Percentiles rank a stretch among this genome's conserved stretches.
These are phyloP conservation scores for Neosilurus mollespiculum DNA, from an alignment of 2,797 vertebrate species.

Conservation along the genomic window DNA sequence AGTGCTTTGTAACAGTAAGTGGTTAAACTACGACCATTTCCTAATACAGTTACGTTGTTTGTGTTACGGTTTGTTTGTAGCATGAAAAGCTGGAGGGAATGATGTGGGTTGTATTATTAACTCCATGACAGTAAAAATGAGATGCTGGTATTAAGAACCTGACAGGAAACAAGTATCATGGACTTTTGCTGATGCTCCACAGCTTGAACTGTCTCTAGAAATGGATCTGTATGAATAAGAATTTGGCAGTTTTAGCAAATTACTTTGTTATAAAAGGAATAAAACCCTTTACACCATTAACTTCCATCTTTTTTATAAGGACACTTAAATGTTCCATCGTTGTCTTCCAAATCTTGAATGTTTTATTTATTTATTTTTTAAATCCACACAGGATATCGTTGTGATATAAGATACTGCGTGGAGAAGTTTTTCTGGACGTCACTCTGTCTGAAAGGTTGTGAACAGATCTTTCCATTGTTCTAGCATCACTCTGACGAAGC, in stretches of 20 bases:
- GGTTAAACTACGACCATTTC: neutral
- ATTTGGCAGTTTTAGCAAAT: neutral
- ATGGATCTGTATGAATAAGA: neutral
- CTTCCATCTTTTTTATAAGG: neutral
- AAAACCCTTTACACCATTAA: neutral
- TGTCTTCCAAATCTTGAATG: neutral
- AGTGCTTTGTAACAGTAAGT: neutral
- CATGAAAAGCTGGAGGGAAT: neutral
- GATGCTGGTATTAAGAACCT: too few species aligned
- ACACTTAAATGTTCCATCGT: neutral
- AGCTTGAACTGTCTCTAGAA: neutral
- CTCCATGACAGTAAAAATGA: neutral
- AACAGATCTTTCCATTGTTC: constrained; percentile 19
- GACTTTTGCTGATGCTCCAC: neutral
- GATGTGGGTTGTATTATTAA: neutral
- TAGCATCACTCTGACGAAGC: neutral
- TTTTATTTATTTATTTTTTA: neutral
- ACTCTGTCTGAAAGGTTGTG: neutral
- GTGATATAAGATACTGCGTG: constrained; percentile 6
- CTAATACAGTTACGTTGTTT: neutral
- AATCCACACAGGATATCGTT: neutral
- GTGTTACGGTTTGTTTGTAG: neutral
- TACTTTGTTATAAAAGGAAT: neutral
- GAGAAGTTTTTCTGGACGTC: constrained; percentile 3
- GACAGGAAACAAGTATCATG: neutral